phyloP scores from a whole-genome alignment of 2,113 vertebrate genomes.

The Cacatua alba region DNA sequence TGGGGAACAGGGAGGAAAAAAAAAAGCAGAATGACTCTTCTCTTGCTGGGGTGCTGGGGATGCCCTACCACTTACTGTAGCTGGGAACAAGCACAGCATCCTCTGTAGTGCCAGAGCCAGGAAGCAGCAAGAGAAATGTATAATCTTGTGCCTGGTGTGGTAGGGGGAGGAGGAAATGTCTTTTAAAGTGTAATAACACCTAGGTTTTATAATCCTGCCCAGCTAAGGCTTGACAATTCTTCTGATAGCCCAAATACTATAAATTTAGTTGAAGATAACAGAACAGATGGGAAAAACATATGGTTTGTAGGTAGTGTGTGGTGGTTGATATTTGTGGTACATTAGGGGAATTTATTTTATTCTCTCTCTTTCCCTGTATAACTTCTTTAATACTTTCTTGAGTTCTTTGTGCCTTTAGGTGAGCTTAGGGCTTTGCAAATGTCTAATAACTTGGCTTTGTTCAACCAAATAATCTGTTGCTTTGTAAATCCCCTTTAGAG shows the following conservation, averaged over 20 bases:
- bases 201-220: constrained; percentile 80
- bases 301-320: constrained; percentile 85
- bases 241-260: constrained; percentile 84
- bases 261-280: constrained; percentile 84
- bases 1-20: neutral
- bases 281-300: constrained; percentile 86
- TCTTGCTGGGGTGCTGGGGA: neutral
- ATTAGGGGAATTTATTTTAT: constrained; percentile 86
- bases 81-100: neutral
- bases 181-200: constrained; percentile 79
- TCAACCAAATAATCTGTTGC: neutral
- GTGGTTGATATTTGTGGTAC: constrained; percentile 80
- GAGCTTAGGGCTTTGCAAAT: constrained; percentile 24
- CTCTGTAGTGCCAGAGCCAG: constrained; percentile 2
- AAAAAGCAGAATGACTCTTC: neutral
- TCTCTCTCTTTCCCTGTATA: constrained; percentile 75
- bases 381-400: constrained; percentile 75
- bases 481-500: neutral
- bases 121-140: neutral
- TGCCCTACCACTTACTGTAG: neutral
- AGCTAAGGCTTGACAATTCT: constrained; percentile 80
- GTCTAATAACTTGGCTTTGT: constrained; percentile 9
- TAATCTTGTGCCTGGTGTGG: neutral
- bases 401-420: constrained; percentile 68
- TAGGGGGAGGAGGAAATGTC: constrained; percentile 20